These are phyloP conservation scores for Luscinia megarhynchos DNA, from an alignment of 2,797 vertebrate genomes.

Conservation along the genomic window DNA sequence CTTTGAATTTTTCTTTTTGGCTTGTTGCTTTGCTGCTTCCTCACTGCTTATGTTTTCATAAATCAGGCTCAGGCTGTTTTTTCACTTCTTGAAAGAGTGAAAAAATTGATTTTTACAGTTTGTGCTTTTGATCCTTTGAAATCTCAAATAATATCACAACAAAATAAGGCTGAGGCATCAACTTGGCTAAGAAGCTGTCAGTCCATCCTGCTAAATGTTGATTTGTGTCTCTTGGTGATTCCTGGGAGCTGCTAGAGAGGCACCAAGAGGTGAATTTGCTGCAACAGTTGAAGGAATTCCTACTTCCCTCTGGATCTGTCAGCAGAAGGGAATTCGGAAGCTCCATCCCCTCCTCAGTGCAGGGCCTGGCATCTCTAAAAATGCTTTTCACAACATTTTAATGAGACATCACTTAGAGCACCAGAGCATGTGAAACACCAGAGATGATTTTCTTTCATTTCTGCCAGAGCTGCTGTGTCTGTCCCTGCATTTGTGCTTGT, in stretches of 20 bases:
- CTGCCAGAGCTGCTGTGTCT: neutral
- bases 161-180: neutral
- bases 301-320: neutral
- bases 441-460: neutral
- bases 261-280: neutral
- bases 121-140: neutral
- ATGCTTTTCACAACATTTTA: neutral
- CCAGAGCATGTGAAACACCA: neutral
- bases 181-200: neutral
- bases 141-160: neutral
- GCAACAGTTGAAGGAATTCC: neutral
- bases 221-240: neutral
- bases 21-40: neutral
- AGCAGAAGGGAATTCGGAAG: neutral
- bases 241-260: neutral
- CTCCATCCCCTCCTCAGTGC: neutral
- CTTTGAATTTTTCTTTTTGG: neutral
- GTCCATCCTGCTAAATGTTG: neutral
- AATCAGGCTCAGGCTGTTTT: neutral
- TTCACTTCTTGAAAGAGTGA: neutral
- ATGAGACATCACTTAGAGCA: neutral
- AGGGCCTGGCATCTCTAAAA: neutral
- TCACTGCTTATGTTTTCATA: neutral
- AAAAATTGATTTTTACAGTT: neutral
- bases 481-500: neutral